Conservation (phyloP, 2,888 invertebrate species). For the Adelphocoris suturalis region DNA sequence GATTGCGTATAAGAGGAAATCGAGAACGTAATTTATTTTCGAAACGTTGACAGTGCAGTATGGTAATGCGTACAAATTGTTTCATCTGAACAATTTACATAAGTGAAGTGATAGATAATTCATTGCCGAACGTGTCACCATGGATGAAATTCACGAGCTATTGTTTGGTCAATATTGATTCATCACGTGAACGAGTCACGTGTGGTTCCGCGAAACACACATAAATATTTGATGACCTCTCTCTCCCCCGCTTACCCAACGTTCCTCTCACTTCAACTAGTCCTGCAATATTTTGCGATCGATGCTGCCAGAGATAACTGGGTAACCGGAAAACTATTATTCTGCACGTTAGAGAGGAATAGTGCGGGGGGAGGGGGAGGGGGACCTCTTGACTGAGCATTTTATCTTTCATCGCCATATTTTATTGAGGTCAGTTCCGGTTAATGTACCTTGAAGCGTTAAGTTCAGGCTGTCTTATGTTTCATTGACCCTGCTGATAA, state of each 20-base stretch:
- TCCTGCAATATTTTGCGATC: not conserved
- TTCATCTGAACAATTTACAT: too few species aligned
- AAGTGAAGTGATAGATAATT: not conserved
- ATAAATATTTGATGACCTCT: constrained; percentile 2
- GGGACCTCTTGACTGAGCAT: not conserved
- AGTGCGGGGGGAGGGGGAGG: not conserved
- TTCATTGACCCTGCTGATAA: not conserved
- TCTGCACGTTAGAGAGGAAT: not conserved
- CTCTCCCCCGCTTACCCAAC: not conserved
- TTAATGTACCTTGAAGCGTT: constrained; percentile 3
- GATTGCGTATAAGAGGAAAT: too few species aligned
- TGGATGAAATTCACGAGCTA: not conserved
- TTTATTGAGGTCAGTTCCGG: not conserved
- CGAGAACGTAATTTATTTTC: too few species aligned
- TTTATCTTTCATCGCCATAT: constrained; percentile 17
- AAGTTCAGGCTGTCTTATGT: not conserved
- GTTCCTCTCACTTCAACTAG: constrained; percentile 5
- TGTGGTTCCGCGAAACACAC: constrained; percentile 24
- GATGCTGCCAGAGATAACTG: not conserved
- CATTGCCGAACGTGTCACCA: not conserved
- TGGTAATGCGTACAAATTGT: too few species aligned
- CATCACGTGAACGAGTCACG: constrained; percentile 27
- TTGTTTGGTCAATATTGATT: constrained; percentile 36
- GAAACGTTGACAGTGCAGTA: too few species aligned
- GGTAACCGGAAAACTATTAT: constrained; percentile 18